These are phyloP conservation scores for Orycteropus afer DNA, from an alignment of 2,113 vertebrate genomes.

Conservation along the genomic window DNA sequence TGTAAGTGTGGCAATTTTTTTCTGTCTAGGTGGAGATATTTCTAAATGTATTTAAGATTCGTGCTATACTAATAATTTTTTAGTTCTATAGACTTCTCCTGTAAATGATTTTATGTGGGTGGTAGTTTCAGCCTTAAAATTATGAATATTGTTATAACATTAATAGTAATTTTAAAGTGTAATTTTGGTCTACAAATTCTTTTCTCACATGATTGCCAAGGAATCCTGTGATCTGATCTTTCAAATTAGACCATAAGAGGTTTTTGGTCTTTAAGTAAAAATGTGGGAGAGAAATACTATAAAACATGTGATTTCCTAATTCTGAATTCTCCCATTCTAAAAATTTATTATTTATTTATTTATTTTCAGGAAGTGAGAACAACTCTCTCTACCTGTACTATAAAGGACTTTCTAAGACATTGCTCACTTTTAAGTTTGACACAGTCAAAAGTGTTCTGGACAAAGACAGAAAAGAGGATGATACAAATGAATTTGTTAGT, in stretches of 20 bases:
- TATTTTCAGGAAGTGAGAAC: constrained; percentile 95
- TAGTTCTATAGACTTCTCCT: neutral
- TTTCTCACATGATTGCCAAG: constrained; percentile 7
- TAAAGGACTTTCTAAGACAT: constrained; percentile 99
- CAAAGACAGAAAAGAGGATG: constrained; percentile 98
- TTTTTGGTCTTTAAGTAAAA: neutral
- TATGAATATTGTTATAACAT: neutral
- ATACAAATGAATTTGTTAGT: constrained; percentile 99
- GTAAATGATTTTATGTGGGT: neutral
- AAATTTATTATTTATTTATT: neutral
- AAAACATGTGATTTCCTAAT: constrained; percentile 26
- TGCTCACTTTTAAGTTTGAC: constrained; percentile 99
- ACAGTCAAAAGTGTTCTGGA: constrained; percentile 99
- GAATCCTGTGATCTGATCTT: neutral
- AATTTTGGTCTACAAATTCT: constrained; percentile 14
- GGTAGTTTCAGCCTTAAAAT: constrained; percentile 26
- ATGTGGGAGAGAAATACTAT: neutral
- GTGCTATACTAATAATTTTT: neutral
- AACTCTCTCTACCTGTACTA: constrained; percentile 99
- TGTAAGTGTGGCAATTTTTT: neutral
- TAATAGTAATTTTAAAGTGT: constrained; percentile 7
- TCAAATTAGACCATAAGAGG: constrained; percentile 9
- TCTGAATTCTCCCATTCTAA: constrained; percentile 30
- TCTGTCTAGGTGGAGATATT: neutral
- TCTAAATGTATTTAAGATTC: constrained; percentile 27